Conservation (phyloP, 2,113 vertebrate genomes). For the Physeter macrocephalus region DNA sequence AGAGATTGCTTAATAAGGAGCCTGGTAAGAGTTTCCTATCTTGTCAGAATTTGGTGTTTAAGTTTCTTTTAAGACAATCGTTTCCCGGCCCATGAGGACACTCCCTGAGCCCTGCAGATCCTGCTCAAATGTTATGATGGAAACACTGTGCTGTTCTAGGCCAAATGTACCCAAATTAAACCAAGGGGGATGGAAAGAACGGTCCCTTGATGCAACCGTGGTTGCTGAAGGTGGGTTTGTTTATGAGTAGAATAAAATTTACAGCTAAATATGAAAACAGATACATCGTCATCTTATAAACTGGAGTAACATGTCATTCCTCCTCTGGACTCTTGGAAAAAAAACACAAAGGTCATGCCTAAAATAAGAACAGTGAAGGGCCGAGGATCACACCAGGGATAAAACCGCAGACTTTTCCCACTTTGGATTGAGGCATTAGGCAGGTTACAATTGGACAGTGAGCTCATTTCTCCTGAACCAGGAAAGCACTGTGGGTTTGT, state of each 20-base stretch:
- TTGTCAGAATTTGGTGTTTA: slow-evolving; percentile 76
- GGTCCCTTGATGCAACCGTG: slow-evolving; percentile 64
- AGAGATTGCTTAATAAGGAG: slow-evolving; percentile 11
- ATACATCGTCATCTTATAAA: slow-evolving; percentile 79
- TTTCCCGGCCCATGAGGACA: slow-evolving; percentile 79
- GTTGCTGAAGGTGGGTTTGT: slow-evolving; percentile 78
- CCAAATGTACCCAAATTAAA: slow-evolving; percentile 79
- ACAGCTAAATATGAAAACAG: slow-evolving; percentile 81
- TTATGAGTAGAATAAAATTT: slow-evolving; percentile 78
- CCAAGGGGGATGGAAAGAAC: slow-evolving; percentile 71
- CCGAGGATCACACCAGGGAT: slow-evolving; percentile 82
- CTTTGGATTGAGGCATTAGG: slow-evolving; percentile 74
- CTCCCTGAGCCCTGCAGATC: slow-evolving; percentile 72
- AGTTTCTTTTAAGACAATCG: slow-evolving; percentile 79
- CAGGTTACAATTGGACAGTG: slow-evolving; percentile 47
- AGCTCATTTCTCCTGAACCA: slow-evolving; percentile 42
- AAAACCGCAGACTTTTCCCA: slow-evolving; percentile 80
- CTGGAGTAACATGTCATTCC: slow-evolving; percentile 79
- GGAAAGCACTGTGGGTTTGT: not conserved
- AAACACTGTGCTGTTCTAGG: slow-evolving; percentile 74
- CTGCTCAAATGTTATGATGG: slow-evolving; percentile 80
- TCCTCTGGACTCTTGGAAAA: slow-evolving; percentile 73
- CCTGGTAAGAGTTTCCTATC: slow-evolving; percentile 73
- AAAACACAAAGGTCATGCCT: slow-evolving; percentile 78
- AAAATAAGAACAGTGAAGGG: slow-evolving; percentile 81